Evolutionary conservation across 2,797 vertebrate genomes (phyloP), one percentile per base, ranked within the genome.

Genomic region (Phalanger gymnotis): DNA sequence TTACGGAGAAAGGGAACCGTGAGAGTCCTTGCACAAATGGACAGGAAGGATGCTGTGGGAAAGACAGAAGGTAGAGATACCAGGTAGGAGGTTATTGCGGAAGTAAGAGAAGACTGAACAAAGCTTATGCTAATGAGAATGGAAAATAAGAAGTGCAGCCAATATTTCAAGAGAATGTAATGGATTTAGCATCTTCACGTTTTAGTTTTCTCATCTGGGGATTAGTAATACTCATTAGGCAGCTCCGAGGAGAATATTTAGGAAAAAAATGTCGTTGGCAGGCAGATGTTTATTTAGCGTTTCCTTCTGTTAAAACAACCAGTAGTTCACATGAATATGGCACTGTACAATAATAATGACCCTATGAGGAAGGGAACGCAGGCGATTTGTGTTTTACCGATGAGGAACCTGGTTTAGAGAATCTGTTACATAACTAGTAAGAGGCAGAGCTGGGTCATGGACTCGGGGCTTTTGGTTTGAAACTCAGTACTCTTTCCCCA

Each of bases 341-440:
- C 0, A 58, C 19, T 0, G 40, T 54, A 0, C 47, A 55, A 93
- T 53, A 12, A 9, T 19, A 92, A 56, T 81, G 89, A 92, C 54
- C 30, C 53, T 93, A 56, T 91, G n/a, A 95, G 34, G 19, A 53
- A 31, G 90, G 34, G 12, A 87, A 51, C 40, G 28, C 27, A 34
- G 27, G 90, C 31, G 54, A 61, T 92, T n/a, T 31, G 81, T 94
- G 31, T 66, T 93, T 91, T 94, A 52, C 34, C 54, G 55, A 66
- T 30, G 7, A 94, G 53, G 53, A 94, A 58, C 19, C 40, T 81
- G 87, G 47, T 14, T 51, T 57, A 14, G 40, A 93, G 94, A 91
- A 4, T 4, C 53, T 53, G 53, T 51, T 40, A 55, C 3, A 3
- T 16, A 91, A 47, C 30, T 34, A n/a, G 40, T 52, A 25, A 96